Evolutionary conservation across 1,140 invertebrate genomes (phyloP).

Genomic region (Heliconius melpomene): DNA sequence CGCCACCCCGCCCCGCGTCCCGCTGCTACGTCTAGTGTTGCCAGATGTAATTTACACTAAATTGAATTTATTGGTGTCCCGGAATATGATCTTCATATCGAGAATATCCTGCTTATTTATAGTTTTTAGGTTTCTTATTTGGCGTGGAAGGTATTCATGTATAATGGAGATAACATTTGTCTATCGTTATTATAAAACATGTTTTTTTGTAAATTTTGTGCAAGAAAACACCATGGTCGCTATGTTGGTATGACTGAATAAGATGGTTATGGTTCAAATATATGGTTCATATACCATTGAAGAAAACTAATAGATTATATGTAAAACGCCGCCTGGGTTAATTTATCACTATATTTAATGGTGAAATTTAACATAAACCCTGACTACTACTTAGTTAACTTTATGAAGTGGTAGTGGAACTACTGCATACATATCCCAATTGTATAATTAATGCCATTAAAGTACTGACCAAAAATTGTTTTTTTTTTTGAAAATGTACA

Average conservation of each 20-base stretch:
- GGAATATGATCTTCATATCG: neutral
- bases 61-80: neutral
- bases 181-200: neutral
- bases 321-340: no score
- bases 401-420: no score
- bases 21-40: neutral
- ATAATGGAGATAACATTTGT: neutral
- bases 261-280: no score
- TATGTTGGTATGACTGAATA: no score
- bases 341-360: no score
- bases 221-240: no score
- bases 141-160: neutral
- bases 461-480: neutral
- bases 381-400: no score
- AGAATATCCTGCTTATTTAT: neutral
- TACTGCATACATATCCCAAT: no score
- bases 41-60: slow-evolving; percentile 11
- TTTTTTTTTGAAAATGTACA: neutral
- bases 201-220: no score
- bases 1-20: slow-evolving; percentile 2
- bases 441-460: neutral
- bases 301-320: neutral
- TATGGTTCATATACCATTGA: neutral
- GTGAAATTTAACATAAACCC: no score
- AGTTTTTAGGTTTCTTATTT: neutral